Base-by-base conservation (phyloP, 2,888 invertebrate genomes). In the Seira sanloemensis region DNA sequence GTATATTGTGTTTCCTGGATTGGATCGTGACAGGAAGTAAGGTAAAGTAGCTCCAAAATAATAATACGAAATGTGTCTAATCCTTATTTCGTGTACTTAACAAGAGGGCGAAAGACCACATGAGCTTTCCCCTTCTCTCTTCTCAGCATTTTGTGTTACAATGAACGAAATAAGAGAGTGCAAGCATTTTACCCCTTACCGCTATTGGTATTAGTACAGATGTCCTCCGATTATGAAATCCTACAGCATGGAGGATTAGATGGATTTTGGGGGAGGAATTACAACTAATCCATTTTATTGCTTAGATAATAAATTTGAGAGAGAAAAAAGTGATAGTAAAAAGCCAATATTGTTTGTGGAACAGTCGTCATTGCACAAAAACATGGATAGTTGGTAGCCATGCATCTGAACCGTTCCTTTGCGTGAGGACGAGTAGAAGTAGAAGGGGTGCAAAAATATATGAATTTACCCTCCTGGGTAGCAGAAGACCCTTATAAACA, bases 21-120 rank as follows among this genome's bases (percentile, higher is more conserved):
- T 58, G 74, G 84, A 85, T 82, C 86, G 85, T 87, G 86, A 87
- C 86, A 87, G 86, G 86, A 87, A 83, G 86, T 87, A 87, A 85
- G 86, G 77, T 87, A 83, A 67, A 67, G 83, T 78, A 72, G 78
- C 77, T 77, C 77, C 50, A 82, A 58, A 58, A 58, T 4, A 58
- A 5, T 12, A 12, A 58, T 12, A 58, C n/a, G 58, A 58, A 58
- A 58, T 58, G 58, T 58, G n/a, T 18, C n/a, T 58, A 58, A 58
- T 58, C 58, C 58, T 58, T 58, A 18, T 58, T 12, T 58, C 58
- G 58, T 58, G 58, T 58, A 58, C 58, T 58, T 58, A n/a, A 37
- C n/a, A 37, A 37, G 7, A 9, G 37, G 12, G 37, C 37, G 5
- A 37, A 12, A 37, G 58, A n/a, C 9, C 58, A 58, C 58, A 58